A percentile compares a stretch with the other conserved stretches of the same genome.
Evolutionary conservation across 1,140 invertebrate species (phyloP).

Genomic region (Drosophila pallidifrons): DNA sequence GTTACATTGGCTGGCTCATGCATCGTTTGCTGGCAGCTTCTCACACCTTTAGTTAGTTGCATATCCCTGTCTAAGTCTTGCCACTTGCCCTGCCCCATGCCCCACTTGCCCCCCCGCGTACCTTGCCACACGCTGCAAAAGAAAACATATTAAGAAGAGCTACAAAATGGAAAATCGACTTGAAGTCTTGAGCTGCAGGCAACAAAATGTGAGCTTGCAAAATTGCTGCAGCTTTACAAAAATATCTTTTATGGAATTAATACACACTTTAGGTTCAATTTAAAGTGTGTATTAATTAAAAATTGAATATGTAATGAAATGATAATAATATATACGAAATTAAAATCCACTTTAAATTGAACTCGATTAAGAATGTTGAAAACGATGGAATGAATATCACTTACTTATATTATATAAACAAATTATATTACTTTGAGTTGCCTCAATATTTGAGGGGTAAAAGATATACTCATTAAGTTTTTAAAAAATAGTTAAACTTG

Average conservation of each 20-base stretch:
- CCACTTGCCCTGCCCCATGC: constrained; percentile 24
- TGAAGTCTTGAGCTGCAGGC: constrained; percentile 26
- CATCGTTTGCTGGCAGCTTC: constrained; percentile 47
- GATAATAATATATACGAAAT: too few relatives aligned
- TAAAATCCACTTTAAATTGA: too few relatives aligned
- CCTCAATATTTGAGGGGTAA: too few relatives aligned
- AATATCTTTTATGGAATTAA: not conserved
- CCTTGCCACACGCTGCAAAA: constrained; percentile 38
- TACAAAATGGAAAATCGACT: constrained; percentile 68
- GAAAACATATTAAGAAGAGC: constrained; percentile 68
- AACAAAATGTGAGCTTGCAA: constrained; percentile 2
- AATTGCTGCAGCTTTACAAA: not conserved
- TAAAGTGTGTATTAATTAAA: too few relatives aligned
- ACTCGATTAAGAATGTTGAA: too few relatives aligned
- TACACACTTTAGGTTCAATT: constrained; percentile 4
- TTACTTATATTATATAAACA: too few relatives aligned
- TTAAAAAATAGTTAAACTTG: too few relatives aligned
- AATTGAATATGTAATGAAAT: too few relatives aligned
- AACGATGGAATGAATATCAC: too few relatives aligned
- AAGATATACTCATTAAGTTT: too few relatives aligned
- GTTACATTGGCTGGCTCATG: not conserved
- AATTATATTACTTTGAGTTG: too few relatives aligned
- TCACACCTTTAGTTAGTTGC: constrained; percentile 38
- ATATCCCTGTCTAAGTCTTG: constrained; percentile 62
- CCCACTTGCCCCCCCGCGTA: not conserved